phyloP scores from a whole-genome alignment of 1,140 invertebrate genomes.

The Ceratosolen solmsi region DNA sequence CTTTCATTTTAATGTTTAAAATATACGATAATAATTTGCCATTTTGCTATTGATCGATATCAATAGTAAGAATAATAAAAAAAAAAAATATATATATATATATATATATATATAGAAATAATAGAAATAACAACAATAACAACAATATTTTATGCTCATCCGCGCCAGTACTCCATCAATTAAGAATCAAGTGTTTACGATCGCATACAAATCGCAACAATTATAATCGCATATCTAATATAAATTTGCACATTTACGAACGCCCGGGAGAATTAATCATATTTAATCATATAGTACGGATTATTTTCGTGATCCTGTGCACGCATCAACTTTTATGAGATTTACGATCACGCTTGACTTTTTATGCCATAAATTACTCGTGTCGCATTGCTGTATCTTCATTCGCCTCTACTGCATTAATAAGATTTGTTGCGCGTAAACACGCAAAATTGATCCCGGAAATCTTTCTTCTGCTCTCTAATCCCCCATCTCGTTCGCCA shows the following conservation, averaged over 20 bases:
- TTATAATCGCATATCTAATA: not conserved
- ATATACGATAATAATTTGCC: no score
- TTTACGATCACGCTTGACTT: constrained; percentile 27
- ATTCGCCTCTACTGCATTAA: not conserved
- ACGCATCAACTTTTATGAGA: not conserved
- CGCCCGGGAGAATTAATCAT: constrained; percentile 26
- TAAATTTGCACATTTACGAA: no score
- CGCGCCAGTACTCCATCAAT: not conserved
- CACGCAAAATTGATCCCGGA: constrained; percentile 30
- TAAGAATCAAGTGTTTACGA: constrained; percentile 21
- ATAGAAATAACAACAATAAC: no score
- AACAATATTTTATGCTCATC: not conserved
- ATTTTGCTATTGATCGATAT: no score
- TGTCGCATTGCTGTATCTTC: constrained; percentile 34
- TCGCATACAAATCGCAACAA: not conserved
- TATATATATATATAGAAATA: no score
- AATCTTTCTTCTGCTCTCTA: not conserved
- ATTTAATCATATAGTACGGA: constrained; percentile 34
- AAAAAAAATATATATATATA: no score
- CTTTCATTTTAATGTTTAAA: no score
- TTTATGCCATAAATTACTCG: constrained; percentile 14
- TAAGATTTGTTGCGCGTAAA: constrained; percentile 27
- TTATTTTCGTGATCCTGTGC: not conserved
- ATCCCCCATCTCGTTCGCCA: not conserved
- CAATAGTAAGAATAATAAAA: no score